These are phyloP conservation scores for Saturnia pavonia DNA, from an alignment of 2,888 invertebrate genomes.

Conservation along the genomic window DNA sequence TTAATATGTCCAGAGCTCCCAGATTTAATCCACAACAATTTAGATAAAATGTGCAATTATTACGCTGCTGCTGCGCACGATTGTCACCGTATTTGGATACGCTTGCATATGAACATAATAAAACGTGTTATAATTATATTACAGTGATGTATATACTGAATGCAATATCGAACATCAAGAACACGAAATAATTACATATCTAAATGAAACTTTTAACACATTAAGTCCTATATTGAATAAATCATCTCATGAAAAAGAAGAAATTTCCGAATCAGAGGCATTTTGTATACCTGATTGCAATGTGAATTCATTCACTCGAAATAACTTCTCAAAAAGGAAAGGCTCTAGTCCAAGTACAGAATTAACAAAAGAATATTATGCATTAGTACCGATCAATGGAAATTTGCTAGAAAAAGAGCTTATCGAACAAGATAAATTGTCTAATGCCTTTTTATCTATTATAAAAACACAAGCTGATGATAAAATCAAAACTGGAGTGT, in stretches of 20 bases:
- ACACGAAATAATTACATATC: slow-evolving; percentile 69
- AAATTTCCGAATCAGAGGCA: slow-evolving; percentile 63
- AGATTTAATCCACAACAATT: neutral
- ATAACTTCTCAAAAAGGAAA: slow-evolving; percentile 48
- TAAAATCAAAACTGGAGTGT: slow-evolving; percentile 43
- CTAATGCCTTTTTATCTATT: slow-evolving; percentile 75
- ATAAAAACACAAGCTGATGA: slow-evolving; percentile 59
- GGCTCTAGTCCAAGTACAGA: slow-evolving; percentile 69
- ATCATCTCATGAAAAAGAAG: slow-evolving; percentile 46
- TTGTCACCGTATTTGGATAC: neutral
- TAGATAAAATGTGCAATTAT: neutral
- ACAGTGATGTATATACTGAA: slow-evolving; percentile 77
- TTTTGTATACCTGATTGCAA: slow-evolving; percentile 74
- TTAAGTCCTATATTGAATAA: slow-evolving; percentile 39
- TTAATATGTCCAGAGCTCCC: neutral
- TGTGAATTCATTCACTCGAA: slow-evolving; percentile 60
- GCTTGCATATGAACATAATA: slow-evolving; percentile 13
- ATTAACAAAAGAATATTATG: slow-evolving; percentile 69
- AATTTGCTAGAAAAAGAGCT: slow-evolving; percentile 75
- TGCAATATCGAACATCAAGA: slow-evolving; percentile 75
- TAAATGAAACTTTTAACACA: slow-evolving; percentile 55
- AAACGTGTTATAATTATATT: slow-evolving; percentile 29
- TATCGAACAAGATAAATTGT: slow-evolving; percentile 77
- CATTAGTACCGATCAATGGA: slow-evolving; percentile 63
- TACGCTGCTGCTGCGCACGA: neutral